Evolutionary conservation across 2,888 invertebrate species (phyloP).

Genomic region (Himalopsyche tibetana): DNA sequence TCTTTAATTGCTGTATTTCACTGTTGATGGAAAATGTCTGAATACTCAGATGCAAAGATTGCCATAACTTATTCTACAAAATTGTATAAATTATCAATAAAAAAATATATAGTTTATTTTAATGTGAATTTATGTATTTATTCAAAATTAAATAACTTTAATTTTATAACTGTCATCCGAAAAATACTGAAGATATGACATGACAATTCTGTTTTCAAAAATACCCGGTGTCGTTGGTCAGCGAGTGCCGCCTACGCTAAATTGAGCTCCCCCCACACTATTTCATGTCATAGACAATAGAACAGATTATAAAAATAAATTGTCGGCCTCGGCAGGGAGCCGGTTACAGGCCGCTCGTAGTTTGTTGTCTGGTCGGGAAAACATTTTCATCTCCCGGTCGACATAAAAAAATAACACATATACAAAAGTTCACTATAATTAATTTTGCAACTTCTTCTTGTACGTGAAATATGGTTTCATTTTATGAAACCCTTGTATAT

Average conservation of each 20-base stretch:
- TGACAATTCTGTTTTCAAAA: constrained; percentile 17
- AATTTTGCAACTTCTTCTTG: constrained; percentile 5
- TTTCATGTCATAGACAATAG: constrained; percentile 26
- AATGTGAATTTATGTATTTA: no score
- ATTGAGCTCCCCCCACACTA: constrained; percentile 23
- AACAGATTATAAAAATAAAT: constrained; percentile 25
- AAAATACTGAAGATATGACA: background rate
- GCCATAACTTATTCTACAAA: no score
- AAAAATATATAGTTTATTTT: no score
- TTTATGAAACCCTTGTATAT: no score
- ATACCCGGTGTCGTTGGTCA: background rate
- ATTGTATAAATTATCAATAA: no score
- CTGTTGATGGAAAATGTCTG: no score
- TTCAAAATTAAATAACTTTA: no score
- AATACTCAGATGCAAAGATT: no score
- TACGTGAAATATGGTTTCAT: background rate
- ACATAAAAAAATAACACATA: background rate
- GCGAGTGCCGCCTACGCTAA: background rate
- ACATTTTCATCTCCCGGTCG: constrained; percentile 9
- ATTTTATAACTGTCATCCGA: no score
- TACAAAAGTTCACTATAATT: background rate
- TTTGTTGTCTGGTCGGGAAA: background rate
- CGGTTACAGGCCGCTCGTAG: background rate
- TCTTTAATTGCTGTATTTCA: no score
- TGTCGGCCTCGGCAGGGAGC: background rate